Base-by-base conservation (phyloP, 2,888 invertebrate genomes). In the Melanophora roralis region DNA sequence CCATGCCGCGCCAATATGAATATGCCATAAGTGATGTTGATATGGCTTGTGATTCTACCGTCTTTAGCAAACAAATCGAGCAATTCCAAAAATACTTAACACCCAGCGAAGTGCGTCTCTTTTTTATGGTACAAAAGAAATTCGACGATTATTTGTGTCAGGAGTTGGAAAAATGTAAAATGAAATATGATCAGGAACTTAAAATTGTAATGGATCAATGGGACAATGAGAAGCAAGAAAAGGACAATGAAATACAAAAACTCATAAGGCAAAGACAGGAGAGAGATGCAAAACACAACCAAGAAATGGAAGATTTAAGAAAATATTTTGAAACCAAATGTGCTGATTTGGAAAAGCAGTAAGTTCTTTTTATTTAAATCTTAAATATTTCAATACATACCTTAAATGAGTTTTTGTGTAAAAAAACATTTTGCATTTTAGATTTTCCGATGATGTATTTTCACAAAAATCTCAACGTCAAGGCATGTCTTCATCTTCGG, bases 291-390 rank as follows among this genome's bases (percentile, higher is more conserved):
- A 93, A 93, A 84, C 95, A 96, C 89, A 91, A 93, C 38, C 93
- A 92, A 81, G 94, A 96, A 87, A 94, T 96, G 93, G 95, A 95
- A 87, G 94, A 95, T 85, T 88, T 96, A 67, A 91, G 95, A 53
- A 94, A 92, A 9, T 96, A 95, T 85, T 96, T 95, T 86, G 96
- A 96, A 85, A 92, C 93, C 85, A 95, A 95, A 86, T 96, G 95
- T 86, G 92, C 93, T 0, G 95, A 95, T 84, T 92, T 96, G 89
- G 95, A 95, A 86, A 94, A 95, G 85, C 94, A 95, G 93, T 94
- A 88, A 89, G 91, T 75, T 14, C 23, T 36, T 53, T 7, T 11
- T 23, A 14, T 3, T n/a, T 49, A n/a, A 2, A 32, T 62, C 6
- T 0, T 1, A 38, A 38, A 14, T 16, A 8, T 6, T 16, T 43